phyloP scores from a whole-genome alignment of 2,113 vertebrate genomes.

The Nannospalax galili region DNA sequence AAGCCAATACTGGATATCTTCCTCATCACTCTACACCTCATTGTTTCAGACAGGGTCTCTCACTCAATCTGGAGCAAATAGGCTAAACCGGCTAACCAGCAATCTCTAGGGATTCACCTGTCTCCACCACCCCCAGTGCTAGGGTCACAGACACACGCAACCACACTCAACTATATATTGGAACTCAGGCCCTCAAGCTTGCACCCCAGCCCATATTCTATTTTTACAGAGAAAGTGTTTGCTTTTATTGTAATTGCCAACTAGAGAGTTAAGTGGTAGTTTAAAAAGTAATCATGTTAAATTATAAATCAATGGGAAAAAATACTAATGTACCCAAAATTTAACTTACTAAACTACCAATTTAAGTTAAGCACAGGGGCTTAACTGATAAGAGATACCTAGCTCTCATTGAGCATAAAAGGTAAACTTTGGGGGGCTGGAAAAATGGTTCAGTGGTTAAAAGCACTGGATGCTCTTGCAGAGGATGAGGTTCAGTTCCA shows the following conservation, averaged over 20 bases:
- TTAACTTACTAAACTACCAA: neutral
- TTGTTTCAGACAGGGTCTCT: neutral
- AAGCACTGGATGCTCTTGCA: neutral
- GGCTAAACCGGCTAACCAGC: neutral
- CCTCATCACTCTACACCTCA: too few species aligned
- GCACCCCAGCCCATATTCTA: neutral
- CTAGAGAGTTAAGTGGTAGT: neutral
- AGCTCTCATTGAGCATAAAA: neutral
- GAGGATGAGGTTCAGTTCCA: too few species aligned
- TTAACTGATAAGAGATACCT: too few species aligned
- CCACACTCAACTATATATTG: neutral
- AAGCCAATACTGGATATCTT: neutral
- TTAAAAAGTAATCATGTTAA: neutral
- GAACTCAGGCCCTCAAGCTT: neutral
- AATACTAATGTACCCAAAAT: neutral
- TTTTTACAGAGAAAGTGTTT: neutral
- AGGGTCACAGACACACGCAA: neutral
- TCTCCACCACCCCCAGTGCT: neutral
- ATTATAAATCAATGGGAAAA: neutral
- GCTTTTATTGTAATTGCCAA: neutral
- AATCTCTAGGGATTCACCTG: neutral
- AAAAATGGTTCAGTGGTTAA: too few species aligned
- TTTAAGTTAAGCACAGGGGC: neutral
- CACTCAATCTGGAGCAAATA: too few species aligned
- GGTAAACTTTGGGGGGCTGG: neutral